Evolutionary conservation across 2,797 vertebrate genomes (phyloP).

Genomic region (Girardinus metallicus): DNA sequence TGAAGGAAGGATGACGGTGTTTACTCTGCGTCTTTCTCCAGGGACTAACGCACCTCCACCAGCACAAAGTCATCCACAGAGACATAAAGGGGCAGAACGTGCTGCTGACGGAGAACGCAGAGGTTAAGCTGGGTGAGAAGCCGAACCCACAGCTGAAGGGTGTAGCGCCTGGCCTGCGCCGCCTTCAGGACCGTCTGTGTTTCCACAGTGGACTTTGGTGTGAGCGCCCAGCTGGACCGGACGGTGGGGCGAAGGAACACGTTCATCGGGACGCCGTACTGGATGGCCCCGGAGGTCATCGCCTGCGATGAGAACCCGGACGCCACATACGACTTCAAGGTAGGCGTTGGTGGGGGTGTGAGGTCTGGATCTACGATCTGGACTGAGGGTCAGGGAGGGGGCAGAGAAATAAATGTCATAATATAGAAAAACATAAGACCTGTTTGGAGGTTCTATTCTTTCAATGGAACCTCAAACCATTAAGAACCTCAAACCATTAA

Average conservation of each 20-base stretch:
- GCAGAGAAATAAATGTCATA: background rate
- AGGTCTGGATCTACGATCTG: background rate
- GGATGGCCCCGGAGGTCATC: slow-evolving; percentile 98
- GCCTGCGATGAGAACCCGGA: slow-evolving; percentile 97
- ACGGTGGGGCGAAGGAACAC: slow-evolving; percentile 96
- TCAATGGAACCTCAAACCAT: background rate
- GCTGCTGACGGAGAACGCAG: slow-evolving; percentile 95
- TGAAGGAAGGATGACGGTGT: background rate
- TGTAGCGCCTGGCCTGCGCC: background rate
- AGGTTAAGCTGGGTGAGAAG: slow-evolving; percentile 93
- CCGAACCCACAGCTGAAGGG: background rate
- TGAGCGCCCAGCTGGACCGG: slow-evolving; percentile 95
- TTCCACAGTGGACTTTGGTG: slow-evolving; percentile 92
- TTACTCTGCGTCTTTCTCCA: slow-evolving; percentile 49
- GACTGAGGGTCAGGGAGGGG: background rate
- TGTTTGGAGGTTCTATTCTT: background rate
- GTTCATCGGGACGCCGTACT: slow-evolving; percentile 97
- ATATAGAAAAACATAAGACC: background rate
- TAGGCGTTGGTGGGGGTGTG: slow-evolving; percentile 50
- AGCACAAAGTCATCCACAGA: slow-evolving; percentile 98
- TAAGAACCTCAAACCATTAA: too few relatives aligned
- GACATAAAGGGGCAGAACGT: slow-evolving; percentile 99
- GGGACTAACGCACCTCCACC: slow-evolving; percentile 97
- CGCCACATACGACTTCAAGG: slow-evolving; percentile 98
- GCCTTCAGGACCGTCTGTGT: slow-evolving; percentile 12